Conservation (phyloP, 2,888 invertebrate species). For the Agrotis segetum region DNA sequence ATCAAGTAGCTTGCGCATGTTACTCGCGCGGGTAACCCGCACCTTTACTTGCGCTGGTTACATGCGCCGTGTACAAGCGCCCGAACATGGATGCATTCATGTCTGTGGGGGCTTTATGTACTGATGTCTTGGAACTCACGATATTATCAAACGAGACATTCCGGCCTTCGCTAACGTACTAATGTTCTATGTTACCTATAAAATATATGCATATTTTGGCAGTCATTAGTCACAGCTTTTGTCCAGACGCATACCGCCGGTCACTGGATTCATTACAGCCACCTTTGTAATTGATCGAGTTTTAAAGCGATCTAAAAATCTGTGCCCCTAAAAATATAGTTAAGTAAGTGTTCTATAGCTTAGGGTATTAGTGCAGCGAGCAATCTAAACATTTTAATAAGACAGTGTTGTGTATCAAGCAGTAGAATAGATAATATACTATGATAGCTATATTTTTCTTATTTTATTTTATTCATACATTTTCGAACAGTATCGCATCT, state of each 20-base stretch:
- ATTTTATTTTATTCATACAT: conserved; percentile 22
- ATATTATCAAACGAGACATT: conserved; percentile 39
- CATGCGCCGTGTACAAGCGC: no score
- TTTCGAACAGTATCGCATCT: conserved; percentile 34
- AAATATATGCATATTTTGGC: background rate
- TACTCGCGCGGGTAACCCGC: no score
- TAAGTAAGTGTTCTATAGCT: background rate
- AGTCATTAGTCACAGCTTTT: background rate
- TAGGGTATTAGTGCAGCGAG: background rate
- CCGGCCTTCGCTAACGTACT: conserved; percentile 4
- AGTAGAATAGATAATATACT: background rate
- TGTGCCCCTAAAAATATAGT: background rate
- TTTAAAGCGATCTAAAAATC: background rate
- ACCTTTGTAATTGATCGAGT: background rate
- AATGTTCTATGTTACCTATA: background rate
- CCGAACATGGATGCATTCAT: conserved; percentile 39
- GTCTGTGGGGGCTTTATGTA: conserved; percentile 17
- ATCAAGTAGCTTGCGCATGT: no score
- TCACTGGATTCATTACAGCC: background rate
- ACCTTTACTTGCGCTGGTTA: no score
- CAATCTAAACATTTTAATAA: background rate
- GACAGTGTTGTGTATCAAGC: background rate
- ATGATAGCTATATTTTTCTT: background rate
- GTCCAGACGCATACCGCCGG: background rate
- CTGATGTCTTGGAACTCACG: conserved; percentile 19